Percentiles rank a stretch among this genome's conserved stretches.
Evolutionary conservation across 2,113 vertebrate genomes (phyloP).

Genomic region (Pangasianodon gigas): DNA sequence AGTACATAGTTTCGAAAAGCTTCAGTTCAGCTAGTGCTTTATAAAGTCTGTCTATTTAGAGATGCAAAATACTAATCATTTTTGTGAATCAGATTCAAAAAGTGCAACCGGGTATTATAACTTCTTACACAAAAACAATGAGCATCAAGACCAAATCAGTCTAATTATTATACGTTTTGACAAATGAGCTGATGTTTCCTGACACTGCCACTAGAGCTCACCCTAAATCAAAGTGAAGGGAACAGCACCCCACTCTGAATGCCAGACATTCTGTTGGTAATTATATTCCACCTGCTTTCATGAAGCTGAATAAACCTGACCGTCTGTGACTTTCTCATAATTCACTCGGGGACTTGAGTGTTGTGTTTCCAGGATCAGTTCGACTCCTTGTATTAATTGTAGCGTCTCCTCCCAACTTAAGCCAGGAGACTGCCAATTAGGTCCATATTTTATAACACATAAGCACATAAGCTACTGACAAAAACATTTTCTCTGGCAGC

Average conservation of each 20-base stretch:
- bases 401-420: slow-evolving; percentile 52
- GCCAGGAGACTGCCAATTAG: slow-evolving; percentile 55
- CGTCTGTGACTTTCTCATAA: slow-evolving; percentile 58
- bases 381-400: slow-evolving; percentile 58
- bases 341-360: slow-evolving; percentile 53
- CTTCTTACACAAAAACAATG: slow-evolving; percentile 16
- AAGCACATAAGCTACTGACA: slow-evolving; percentile 32
- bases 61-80: slow-evolving; percentile 4
- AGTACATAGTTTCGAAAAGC: neutral
- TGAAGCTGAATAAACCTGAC: slow-evolving; percentile 46
- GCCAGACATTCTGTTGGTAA: slow-evolving; percentile 39
- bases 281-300: slow-evolving; percentile 49
- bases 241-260: slow-evolving; percentile 21
- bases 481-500: slow-evolving; percentile 9
- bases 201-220: slow-evolving; percentile 75
- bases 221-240: slow-evolving; percentile 72
- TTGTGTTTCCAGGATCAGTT: slow-evolving; percentile 57
- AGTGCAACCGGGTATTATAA: neutral
- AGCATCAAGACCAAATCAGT: neutral
- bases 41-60: slow-evolving; percentile 8
- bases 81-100: neutral
- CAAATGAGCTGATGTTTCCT: slow-evolving; percentile 61
- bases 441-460: slow-evolving; percentile 53
- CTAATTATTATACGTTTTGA: slow-evolving; percentile 15
- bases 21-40: no score